Conservation (phyloP, 1,140 invertebrate genomes). For the Wasmannia auropunctata region DNA sequence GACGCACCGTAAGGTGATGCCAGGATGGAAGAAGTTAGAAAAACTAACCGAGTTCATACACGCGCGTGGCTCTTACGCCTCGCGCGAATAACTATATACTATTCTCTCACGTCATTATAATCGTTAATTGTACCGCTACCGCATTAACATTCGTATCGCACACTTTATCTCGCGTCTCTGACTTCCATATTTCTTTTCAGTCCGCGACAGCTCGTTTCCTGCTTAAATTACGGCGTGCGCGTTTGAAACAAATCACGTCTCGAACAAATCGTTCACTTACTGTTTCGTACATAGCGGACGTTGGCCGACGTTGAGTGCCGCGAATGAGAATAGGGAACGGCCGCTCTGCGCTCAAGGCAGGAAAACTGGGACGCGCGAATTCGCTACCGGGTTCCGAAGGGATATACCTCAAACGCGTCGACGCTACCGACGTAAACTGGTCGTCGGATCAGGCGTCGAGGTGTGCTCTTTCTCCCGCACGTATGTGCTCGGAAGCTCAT, state of each 20-base stretch:
- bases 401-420: neutral
- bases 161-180: neutral
- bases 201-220: neutral
- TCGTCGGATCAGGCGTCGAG: neutral
- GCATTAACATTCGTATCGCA: neutral
- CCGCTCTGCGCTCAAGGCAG: neutral
- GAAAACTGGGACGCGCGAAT: constrained; percentile 9
- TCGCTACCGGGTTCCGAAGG: neutral
- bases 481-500: constrained; percentile 4
- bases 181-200: neutral
- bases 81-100: neutral
- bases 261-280: constrained; percentile 17
- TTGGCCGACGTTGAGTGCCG: neutral
- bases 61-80: neutral
- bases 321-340: constrained; percentile 10
- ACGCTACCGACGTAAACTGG: constrained; percentile 20
- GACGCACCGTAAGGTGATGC: no score
- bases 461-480: constrained; percentile 17
- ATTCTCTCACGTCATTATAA: neutral
- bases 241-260: neutral
- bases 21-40: neutral
- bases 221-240: neutral
- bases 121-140: neutral
- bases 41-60: neutral
- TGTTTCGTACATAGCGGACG: constrained; percentile 24